Evolutionary conservation across 35 echinoderm and acorn worm genomes (phyloP).

Genomic region (Eucidaris tribuloides): DNA sequence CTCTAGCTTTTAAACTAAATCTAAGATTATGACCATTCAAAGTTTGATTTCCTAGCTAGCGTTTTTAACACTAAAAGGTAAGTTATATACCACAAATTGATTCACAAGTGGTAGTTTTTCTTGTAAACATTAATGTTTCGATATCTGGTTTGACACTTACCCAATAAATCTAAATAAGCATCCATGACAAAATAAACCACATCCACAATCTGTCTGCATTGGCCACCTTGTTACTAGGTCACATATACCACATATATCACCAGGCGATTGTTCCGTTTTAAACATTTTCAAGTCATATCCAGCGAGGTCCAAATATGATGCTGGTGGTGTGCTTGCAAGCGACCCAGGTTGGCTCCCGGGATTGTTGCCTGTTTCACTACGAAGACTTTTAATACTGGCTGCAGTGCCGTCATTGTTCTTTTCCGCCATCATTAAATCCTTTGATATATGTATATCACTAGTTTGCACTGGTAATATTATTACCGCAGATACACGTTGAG

Average conservation of each 20-base stretch:
- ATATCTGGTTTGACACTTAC: conserved; percentile 19
- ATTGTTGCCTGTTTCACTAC: background rate
- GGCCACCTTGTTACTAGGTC: background rate
- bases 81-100: background rate
- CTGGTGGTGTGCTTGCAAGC: background rate
- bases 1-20: background rate
- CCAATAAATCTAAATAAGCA: conserved; percentile 16
- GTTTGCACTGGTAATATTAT: no score
- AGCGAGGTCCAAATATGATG: background rate
- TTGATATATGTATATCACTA: no score
- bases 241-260: background rate
- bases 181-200: conserved; percentile 27
- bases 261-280: background rate
- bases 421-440: background rate
- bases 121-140: background rate
- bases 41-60: background rate
- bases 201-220: conserved; percentile 8
- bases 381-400: conserved; percentile 7
- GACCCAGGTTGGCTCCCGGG: background rate
- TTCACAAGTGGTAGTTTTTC: background rate
- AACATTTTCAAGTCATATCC: background rate
- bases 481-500: no score
- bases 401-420: background rate
- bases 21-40: background rate
- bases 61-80: background rate